Percentiles rank a stretch among this genome's conserved stretches.
Conservation (phyloP, 2,113 vertebrate species). For the Ondatra zibethicus region DNA sequence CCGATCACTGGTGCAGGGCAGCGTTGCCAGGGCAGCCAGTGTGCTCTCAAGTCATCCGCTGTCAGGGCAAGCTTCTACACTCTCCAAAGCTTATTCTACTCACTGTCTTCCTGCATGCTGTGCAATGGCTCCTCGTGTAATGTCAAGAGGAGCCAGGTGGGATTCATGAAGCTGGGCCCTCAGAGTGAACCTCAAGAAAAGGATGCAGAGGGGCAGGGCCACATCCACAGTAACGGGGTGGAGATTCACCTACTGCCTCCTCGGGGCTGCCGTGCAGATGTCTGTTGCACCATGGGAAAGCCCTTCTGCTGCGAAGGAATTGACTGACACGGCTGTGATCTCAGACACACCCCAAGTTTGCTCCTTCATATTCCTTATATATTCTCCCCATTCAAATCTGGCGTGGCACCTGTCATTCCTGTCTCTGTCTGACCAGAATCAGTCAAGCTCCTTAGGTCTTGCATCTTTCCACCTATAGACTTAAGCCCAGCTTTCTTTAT, state of each 20-base stretch:
- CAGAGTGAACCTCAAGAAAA: background rate
- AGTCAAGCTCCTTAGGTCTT: background rate
- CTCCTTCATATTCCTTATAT: background rate
- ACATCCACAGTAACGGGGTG: accelerated
- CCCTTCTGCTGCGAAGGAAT: background rate
- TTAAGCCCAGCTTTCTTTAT: background rate
- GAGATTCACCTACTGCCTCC: accelerated
- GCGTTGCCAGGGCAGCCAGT: background rate
- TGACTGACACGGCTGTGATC: background rate
- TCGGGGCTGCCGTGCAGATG: accelerated
- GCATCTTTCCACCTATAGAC: background rate
- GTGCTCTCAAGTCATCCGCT: background rate
- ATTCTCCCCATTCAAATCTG: background rate
- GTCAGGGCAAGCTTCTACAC: background rate
- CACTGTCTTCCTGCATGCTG: background rate
- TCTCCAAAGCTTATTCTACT: background rate
- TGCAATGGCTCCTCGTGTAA: background rate
- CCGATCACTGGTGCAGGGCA: background rate
- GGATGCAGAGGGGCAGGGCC: background rate
- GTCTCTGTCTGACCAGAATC: background rate
- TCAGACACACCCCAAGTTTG: accelerated
- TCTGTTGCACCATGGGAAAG: accelerated
- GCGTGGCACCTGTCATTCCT: background rate
- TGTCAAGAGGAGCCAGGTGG: background rate
- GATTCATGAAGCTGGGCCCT: background rate